Evolutionary conservation across 2,888 invertebrate species (phyloP).

Genomic region (Oeneis ivallda): DNA sequence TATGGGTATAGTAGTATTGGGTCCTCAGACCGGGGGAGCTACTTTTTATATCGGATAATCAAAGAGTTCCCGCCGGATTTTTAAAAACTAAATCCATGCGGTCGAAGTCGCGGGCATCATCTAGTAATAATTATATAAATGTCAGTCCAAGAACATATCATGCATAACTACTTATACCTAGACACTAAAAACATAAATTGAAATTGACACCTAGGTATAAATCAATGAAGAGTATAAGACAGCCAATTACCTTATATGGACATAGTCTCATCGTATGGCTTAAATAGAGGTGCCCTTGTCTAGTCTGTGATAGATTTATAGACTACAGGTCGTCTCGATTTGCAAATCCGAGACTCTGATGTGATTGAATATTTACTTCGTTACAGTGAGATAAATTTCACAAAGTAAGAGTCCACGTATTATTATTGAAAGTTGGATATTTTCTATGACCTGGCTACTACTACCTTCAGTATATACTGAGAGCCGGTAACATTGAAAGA

Average conservation of each 20-base stretch:
- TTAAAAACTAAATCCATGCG: no score
- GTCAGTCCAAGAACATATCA: background rate
- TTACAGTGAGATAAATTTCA: conserved; percentile 11
- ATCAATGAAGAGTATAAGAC: conserved; percentile 16
- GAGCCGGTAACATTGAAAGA: no score
- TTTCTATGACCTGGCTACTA: no score
- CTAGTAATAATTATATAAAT: no score
- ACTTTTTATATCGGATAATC: no score
- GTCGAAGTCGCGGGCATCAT: no score
- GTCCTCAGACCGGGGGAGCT: no score
- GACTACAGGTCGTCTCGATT: background rate
- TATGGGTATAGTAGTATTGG: no score
- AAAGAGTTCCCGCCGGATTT: no score
- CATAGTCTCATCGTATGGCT: conserved; percentile 11
- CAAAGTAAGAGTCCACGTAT: background rate
- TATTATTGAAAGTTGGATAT: no score
- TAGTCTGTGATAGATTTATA: conserved; percentile 18
- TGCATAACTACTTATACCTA: conserved; percentile 2
- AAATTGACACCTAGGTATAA: conserved; percentile 8
- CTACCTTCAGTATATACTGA: no score
- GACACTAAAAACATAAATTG: conserved; percentile 2
- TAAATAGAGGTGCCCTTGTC: conserved; percentile 17
- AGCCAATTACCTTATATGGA: conserved; percentile 19
- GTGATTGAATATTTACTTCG: conserved; percentile 9
- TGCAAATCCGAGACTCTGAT: conserved; percentile 16